Evolutionary conservation across 1,140 invertebrate genomes (phyloP), one percentile per base, ranked within the genome.

Genomic region (Drosophila ananassae): DNA sequence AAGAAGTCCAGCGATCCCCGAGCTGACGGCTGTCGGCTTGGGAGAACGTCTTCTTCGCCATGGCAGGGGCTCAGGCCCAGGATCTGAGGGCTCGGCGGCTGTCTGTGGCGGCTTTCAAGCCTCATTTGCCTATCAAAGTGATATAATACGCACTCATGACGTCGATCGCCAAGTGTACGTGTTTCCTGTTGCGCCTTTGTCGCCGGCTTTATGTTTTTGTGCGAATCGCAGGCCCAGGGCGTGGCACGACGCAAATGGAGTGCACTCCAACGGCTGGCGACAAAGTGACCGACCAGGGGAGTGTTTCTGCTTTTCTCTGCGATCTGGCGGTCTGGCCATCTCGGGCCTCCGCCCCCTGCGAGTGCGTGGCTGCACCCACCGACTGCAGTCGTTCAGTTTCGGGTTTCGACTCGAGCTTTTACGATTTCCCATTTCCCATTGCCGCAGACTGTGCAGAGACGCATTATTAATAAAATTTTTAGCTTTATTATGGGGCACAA

Each of bases 41-140:
- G 72, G 62, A 73, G 73, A 81, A 73, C 68, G 55, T 73, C 78
- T 73, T 73, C 78, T 73, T 77, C 78, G 67, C 73, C 67, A 77
- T 73, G 78, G 73, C 73, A 69, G 39, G 12, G 44, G 13, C 9
- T 9, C 17, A 30, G 21, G 12, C n/a, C 41, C 41, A 10, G 10
- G 10, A 37, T 37, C 10, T 10, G 9, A 9, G 32, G 32, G 32
- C 32, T 8, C 9, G 32, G 32, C 37, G 3, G 17, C 37, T 8
- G 9, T n/a, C 52, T 52, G 56, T 61, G 61, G 77, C 80, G 81
- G 84, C 83, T 83, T 89, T 89, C 72, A 79, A 79, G 85, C 74
- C 85, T 82, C 87, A 85, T 90, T 90, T 85, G 78, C 77, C 85
- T 85, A 89, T 90, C 85, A 85, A 83, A 81, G 59, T 81, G 74